Conservation (phyloP, 1,140 invertebrate genomes). For the Bombus soroeensis region DNA sequence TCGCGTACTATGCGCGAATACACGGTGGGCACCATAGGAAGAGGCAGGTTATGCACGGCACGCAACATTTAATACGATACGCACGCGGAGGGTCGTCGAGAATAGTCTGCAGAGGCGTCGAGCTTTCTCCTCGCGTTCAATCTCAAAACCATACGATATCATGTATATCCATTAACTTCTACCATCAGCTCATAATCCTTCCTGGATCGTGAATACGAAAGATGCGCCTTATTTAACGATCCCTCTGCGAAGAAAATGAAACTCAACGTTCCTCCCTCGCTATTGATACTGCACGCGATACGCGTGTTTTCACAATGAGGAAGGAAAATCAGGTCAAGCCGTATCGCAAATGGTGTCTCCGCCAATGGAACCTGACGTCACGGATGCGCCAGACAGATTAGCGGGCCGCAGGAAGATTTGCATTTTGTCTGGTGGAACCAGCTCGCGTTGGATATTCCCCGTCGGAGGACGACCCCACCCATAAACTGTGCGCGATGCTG, state of each 20-base stretch:
- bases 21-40: conserved; percentile 72
- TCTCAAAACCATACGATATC: conserved; percentile 50
- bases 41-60: conserved; percentile 71
- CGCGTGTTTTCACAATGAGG: neutral
- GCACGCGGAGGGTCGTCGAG: conserved; percentile 67
- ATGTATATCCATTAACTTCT: conserved; percentile 27
- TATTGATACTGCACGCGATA: neutral
- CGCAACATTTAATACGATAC: conserved; percentile 74
- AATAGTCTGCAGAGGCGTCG: conserved; percentile 78
- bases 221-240: neutral
- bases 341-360: conserved; percentile 44
- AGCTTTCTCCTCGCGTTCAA: conserved; percentile 70
- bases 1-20: conserved; percentile 60
- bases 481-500: conserved; percentile 57
- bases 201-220: neutral
- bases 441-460: conserved; percentile 59
- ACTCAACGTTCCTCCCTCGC: too few relatives aligned
- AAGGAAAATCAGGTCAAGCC: conserved; percentile 52
- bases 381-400: conserved; percentile 80
- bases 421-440: conserved; percentile 78
- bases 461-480: conserved; percentile 55
- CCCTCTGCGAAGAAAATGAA: too few relatives aligned
- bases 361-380: conserved; percentile 74
- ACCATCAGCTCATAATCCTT: conserved; percentile 1
- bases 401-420: conserved; percentile 75